Percentiles rank a stretch among this genome's conserved stretches.
phyloP scores from a whole-genome alignment of 2,113 vertebrate genomes.

The Oreochromis niloticus region DNA sequence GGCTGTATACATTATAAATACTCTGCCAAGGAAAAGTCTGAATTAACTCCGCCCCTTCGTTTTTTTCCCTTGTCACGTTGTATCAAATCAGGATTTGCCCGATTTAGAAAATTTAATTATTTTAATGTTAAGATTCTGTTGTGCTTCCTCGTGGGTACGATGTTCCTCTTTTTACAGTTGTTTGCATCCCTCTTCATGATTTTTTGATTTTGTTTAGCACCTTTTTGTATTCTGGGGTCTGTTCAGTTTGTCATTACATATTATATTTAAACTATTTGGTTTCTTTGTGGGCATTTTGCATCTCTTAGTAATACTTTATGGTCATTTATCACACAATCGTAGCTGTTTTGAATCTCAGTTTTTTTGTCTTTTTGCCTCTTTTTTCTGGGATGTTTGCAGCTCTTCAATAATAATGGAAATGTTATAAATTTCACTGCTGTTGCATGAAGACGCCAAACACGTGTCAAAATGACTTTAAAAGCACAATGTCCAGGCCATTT shows the following conservation, averaged over 20 bases:
- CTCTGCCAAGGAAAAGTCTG: not conserved
- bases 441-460: not conserved
- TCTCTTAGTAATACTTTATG: not conserved
- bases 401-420: not conserved
- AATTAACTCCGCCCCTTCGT: accelerated
- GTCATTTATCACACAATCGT: not conserved
- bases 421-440: not conserved
- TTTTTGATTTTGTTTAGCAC: not conserved
- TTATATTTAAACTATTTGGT: not conserved
- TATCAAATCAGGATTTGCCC: not conserved
- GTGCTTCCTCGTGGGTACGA: not conserved
- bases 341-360: not conserved
- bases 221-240: not conserved
- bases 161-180: not conserved
- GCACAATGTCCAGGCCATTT: accelerated
- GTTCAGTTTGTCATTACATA: not conserved
- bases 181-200: accelerated
- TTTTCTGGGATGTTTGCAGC: not conserved
- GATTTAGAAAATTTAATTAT: not conserved
- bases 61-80: accelerated
- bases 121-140: not conserved
- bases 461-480: accelerated
- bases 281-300: accelerated
- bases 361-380: not conserved
- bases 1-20: not conserved